A percentile compares a stretch with the other conserved stretches of the same genome.
Conservation (phyloP, 2,113 vertebrate genomes). For the Barbus barbus region DNA sequence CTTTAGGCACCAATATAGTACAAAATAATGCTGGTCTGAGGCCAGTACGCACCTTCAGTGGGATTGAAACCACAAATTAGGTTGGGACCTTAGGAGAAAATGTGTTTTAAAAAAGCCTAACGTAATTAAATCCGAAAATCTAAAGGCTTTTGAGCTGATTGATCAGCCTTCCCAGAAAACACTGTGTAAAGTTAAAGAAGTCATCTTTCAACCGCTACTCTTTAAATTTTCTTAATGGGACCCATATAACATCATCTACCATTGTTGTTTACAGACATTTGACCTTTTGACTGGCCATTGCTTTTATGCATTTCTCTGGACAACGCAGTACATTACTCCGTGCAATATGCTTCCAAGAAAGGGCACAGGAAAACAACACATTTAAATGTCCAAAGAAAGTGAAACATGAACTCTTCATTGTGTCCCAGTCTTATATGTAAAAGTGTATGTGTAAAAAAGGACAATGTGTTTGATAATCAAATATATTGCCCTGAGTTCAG, state of each 20-base stretch:
- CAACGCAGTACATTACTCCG: constrained; percentile 12
- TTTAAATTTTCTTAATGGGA: constrained; percentile 33
- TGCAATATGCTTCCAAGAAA: constrained; percentile 57
- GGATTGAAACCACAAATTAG: constrained; percentile 18
- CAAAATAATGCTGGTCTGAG: neutral
- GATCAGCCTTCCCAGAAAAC: constrained; percentile 21
- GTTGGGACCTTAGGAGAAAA: constrained; percentile 13
- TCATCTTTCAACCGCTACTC: neutral
- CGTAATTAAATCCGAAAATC: constrained; percentile 1
- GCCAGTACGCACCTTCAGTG: neutral
- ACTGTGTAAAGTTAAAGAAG: neutral
- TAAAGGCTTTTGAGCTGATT: constrained; percentile 4
- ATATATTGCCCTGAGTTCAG: constrained; percentile 27
- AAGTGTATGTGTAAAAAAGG: constrained; percentile 18
- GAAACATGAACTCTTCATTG: constrained; percentile 13
- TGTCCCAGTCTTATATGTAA: constrained; percentile 33
- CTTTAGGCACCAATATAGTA: neutral
- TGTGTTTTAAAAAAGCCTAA: neutral
- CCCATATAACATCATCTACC: constrained; percentile 27
- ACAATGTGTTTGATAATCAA: constrained; percentile 50
- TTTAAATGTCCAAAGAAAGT: constrained; percentile 14
- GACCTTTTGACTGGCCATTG: constrained; percentile 8
- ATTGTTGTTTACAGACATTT: constrained; percentile 26
- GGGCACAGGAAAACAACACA: constrained; percentile 42
- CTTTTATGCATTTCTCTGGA: neutral